A percentile compares a stretch with the other conserved stretches of the same genome.
phyloP scores from a whole-genome alignment of 2,797 vertebrate species.

The Intellagama lesueurii region DNA sequence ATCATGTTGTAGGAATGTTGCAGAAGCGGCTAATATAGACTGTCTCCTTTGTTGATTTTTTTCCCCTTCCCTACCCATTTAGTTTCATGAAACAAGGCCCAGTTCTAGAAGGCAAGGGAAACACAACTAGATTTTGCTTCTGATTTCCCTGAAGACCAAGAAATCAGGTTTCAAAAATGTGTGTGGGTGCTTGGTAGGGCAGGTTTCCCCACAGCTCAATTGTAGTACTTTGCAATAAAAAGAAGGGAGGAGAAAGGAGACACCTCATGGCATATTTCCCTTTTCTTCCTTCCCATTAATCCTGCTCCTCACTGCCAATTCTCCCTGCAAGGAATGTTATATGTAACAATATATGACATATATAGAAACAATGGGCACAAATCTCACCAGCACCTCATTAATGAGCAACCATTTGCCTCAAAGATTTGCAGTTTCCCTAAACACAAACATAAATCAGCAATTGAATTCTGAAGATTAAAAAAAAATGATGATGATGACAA shows the following conservation, averaged over 20 bases:
- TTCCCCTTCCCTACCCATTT: constrained; percentile 57
- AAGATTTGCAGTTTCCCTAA: no score
- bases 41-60: constrained; percentile 65
- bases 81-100: constrained; percentile 73
- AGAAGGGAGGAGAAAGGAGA: neutral
- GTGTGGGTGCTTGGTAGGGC: constrained; percentile 79
- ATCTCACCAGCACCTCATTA: constrained; percentile 9
- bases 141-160: constrained; percentile 78
- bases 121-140: constrained; percentile 69
- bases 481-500: no score
- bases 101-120: constrained; percentile 73
- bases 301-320: neutral
- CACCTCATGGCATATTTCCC: constrained; percentile 56
- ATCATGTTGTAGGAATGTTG: constrained; percentile 64
- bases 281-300: neutral
- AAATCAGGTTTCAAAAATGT: constrained; percentile 77
- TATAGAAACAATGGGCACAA: no score
- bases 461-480: no score
- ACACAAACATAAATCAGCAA: no score
- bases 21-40: constrained; percentile 64
- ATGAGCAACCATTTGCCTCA: no score
- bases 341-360: neutral
- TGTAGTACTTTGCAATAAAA: constrained; percentile 18
- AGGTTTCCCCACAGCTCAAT: constrained; percentile 67
- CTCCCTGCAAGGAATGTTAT: constrained; percentile 43